Evolutionary conservation across 2,113 vertebrate genomes (phyloP).

Genomic region (Neomonachus schauinslandi): DNA sequence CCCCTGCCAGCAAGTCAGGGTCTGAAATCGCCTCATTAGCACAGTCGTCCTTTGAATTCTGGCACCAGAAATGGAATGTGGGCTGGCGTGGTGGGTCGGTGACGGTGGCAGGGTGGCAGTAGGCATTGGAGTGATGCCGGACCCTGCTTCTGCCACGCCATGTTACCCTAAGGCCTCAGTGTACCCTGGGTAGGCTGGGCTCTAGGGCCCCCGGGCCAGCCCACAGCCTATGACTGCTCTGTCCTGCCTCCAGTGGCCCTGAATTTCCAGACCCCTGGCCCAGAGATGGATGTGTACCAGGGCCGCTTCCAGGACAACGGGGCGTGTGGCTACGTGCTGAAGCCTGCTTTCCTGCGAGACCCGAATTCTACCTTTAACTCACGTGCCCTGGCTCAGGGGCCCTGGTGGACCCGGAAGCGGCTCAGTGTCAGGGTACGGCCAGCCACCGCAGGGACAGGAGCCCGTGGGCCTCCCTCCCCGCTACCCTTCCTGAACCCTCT

Average conservation of each 20-base stretch:
- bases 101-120: too few species aligned
- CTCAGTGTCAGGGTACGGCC: conserved; percentile 92
- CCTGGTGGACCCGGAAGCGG: conserved; percentile 89
- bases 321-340: conserved; percentile 93
- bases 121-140: neutral
- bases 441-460: neutral
- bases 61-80: rapidly evolving
- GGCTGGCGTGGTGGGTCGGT: neutral
- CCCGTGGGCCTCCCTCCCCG: rapidly evolving
- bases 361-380: conserved; percentile 91
- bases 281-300: conserved; percentile 97
- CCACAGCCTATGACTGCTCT: neutral
- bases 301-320: conserved; percentile 94
- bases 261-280: conserved; percentile 95
- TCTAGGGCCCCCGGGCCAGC: neutral
- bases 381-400: conserved; percentile 84
- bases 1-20: neutral
- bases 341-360: conserved; percentile 92
- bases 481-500: neutral
- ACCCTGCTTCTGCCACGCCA: neutral
- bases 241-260: conserved; percentile 90
- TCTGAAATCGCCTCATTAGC: neutral
- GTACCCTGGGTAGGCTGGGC: neutral
- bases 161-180: neutral
- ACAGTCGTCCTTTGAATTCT: neutral